phyloP scores from a whole-genome alignment of 2,797 vertebrate species.

The Sebastes hubbsi region DNA sequence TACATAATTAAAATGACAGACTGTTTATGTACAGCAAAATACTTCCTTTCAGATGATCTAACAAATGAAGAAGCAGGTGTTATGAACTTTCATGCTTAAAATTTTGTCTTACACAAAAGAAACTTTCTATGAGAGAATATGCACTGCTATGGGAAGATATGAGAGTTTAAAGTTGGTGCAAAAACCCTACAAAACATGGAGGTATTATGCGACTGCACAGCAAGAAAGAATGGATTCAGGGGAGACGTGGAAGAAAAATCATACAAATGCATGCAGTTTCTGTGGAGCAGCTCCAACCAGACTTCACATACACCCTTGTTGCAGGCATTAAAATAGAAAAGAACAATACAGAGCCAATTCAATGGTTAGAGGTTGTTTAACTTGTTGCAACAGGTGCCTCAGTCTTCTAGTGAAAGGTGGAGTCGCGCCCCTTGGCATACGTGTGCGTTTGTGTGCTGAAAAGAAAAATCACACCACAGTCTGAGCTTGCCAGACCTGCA shows the following conservation, averaged over 20 bases:
- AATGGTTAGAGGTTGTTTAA: background rate
- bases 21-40: background rate
- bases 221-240: background rate
- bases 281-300: background rate
- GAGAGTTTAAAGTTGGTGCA: background rate
- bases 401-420: background rate
- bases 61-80: background rate
- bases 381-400: slow-evolving; percentile 30
- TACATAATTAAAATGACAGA: background rate
- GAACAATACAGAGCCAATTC: background rate
- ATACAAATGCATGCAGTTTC: background rate
- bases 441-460: background rate
- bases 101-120: background rate
- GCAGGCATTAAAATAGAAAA: background rate
- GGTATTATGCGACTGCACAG: background rate
- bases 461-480: slow-evolving; percentile 31
- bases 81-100: background rate
- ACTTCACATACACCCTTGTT: background rate
- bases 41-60: background rate
- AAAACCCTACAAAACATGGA: background rate
- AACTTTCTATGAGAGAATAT: background rate
- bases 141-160: background rate
- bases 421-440: background rate
- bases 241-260: background rate
- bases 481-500: slow-evolving; percentile 61